phyloP scores from a whole-genome alignment of 2,113 vertebrate genomes.

The Arothron firmamentum region DNA sequence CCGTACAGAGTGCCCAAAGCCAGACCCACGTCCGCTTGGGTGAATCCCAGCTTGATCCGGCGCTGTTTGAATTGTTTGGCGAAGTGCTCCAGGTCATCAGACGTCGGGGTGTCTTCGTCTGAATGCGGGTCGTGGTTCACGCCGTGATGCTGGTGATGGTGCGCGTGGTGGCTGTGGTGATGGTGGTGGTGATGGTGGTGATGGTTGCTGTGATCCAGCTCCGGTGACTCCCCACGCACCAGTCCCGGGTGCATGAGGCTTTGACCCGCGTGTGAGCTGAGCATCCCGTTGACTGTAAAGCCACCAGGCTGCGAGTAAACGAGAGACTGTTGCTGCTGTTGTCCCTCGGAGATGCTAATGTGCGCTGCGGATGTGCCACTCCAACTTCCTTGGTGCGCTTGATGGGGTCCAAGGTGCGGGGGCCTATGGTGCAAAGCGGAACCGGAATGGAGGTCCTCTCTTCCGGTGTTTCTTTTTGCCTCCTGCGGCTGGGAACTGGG shows the following conservation, averaged over 20 bases:
- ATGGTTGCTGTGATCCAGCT: conserved; percentile 84
- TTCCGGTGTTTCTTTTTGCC: conserved; percentile 80
- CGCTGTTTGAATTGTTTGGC: conserved; percentile 90
- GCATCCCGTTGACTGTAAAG: conserved; percentile 95
- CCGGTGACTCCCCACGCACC: conserved; percentile 89
- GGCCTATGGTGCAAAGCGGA: conserved; percentile 86
- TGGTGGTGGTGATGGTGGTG: conserved; percentile 76
- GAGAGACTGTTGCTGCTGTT: conserved; percentile 82
- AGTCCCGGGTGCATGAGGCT: conserved; percentile 87
- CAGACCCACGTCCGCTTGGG: conserved; percentile 85
- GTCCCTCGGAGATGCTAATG: conserved; percentile 84
- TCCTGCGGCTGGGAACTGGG: conserved; percentile 82
- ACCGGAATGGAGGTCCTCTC: conserved; percentile 86
- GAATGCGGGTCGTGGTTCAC: conserved; percentile 88
- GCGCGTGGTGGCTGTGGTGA: conserved; percentile 82
- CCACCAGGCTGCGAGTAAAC: conserved; percentile 89
- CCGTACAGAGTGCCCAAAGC: conserved; percentile 84
- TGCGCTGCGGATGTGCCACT: conserved; percentile 83
- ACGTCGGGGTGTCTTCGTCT: conserved; percentile 91
- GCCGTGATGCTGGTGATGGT: conserved; percentile 72
- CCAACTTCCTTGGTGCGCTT: conserved; percentile 85
- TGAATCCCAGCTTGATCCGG: conserved; percentile 87
- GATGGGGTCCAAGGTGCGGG: conserved; percentile 82
- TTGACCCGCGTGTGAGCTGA: conserved; percentile 85
- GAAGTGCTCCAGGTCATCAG: conserved; percentile 85